Evolutionary conservation across 2,113 vertebrate genomes (phyloP).

Genomic region (Triplophysa tibetana): DNA sequence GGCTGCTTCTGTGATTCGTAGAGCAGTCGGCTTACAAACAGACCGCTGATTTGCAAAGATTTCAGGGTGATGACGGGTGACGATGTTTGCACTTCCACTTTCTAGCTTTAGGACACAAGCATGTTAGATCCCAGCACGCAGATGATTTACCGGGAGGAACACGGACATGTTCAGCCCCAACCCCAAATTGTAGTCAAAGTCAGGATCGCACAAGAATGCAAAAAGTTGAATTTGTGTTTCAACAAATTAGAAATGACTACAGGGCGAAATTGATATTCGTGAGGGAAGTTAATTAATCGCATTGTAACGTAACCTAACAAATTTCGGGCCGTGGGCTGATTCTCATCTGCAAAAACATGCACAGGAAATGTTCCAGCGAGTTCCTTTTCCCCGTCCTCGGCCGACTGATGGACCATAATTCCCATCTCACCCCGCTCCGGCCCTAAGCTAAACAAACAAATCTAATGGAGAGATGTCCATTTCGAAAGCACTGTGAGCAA

Average conservation of each 20-base stretch:
- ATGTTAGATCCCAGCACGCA: no score
- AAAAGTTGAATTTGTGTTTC: no score
- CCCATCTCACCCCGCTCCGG: neutral
- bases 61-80: slow-evolving; percentile 50
- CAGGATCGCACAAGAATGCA: no score
- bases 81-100: slow-evolving; percentile 32
- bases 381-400: slow-evolving; percentile 66
- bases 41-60: slow-evolving; percentile 52
- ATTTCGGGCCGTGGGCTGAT: slow-evolving; percentile 60
- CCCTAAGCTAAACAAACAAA: slow-evolving; percentile 43
- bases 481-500: slow-evolving; percentile 25
- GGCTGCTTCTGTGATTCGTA: slow-evolving; percentile 40
- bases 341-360: slow-evolving; percentile 75
- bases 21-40: slow-evolving; percentile 48
- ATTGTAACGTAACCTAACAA: neutral
- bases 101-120: neutral
- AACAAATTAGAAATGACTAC: no score
- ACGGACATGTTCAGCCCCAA: no score
- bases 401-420: slow-evolving; percentile 32
- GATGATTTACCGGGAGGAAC: no score
- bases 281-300: no score
- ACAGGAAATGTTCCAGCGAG: slow-evolving; percentile 75
- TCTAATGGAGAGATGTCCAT: slow-evolving; percentile 39
- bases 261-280: no score
- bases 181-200: no score